Conservation (phyloP, 2,113 vertebrate genomes). For the Xenopus borealis region DNA sequence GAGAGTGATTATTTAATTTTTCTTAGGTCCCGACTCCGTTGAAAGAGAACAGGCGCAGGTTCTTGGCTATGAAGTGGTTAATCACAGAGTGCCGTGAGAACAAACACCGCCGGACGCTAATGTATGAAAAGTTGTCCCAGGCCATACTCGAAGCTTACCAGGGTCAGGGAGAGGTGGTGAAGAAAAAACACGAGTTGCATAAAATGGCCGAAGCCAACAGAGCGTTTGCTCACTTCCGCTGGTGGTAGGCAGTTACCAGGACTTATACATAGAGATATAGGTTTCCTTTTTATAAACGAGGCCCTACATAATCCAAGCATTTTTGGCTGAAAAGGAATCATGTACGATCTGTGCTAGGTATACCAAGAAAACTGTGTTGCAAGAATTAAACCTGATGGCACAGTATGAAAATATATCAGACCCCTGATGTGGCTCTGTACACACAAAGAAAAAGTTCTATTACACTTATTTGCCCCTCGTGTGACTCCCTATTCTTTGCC, state of each 20-base stretch:
- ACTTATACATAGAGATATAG: too few relatives aligned
- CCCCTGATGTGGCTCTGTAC: too few relatives aligned
- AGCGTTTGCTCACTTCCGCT: slow-evolving; percentile 92
- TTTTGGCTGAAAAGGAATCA: too few relatives aligned
- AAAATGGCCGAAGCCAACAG: slow-evolving; percentile 95
- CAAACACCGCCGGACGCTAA: slow-evolving; percentile 71
- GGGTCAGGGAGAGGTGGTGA: slow-evolving; percentile 83
- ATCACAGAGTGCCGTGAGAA: slow-evolving; percentile 85
- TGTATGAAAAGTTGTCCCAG: slow-evolving; percentile 87
- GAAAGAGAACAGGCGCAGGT: slow-evolving; percentile 74
- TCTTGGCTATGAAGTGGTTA: slow-evolving; percentile 95
- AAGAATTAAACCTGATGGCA: too few relatives aligned
- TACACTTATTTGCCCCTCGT: too few relatives aligned
- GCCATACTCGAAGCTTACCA: slow-evolving; percentile 81
- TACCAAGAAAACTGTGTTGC: too few relatives aligned
- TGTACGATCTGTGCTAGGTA: too few relatives aligned
- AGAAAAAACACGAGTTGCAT: slow-evolving; percentile 82
- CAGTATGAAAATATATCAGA: too few relatives aligned
- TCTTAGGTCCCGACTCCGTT: slow-evolving; percentile 84
- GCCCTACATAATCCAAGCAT: too few relatives aligned
- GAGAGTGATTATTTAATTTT: neutral
- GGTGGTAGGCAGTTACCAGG: slow-evolving; percentile 72
- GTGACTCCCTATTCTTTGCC: too few relatives aligned
- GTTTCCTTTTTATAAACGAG: too few relatives aligned
- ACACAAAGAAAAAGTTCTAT: too few relatives aligned